These are phyloP conservation scores for Brachionus paranguensis DNA, from an alignment of 1,140 invertebrate species.

Conservation along the genomic window DNA sequence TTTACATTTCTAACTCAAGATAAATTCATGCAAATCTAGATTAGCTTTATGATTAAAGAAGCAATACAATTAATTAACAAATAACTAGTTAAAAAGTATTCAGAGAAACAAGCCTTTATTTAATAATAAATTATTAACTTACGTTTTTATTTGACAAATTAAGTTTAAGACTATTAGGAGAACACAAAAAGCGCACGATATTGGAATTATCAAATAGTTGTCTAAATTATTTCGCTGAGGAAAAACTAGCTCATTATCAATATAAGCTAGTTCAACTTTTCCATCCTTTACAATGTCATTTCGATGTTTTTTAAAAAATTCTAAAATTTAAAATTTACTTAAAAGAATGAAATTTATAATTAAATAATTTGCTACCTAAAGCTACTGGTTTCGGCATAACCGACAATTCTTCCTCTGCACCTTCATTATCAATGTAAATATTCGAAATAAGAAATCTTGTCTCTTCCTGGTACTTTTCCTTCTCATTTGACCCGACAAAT, in stretches of 20 bases:
- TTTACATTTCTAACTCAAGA: neutral
- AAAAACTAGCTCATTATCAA: conserved; percentile 14
- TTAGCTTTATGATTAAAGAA: neutral
- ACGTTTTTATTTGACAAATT: conserved; percentile 28
- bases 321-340: neutral
- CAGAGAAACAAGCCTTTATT: neutral
- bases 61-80: neutral
- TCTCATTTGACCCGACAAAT: neutral
- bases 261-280: conserved; percentile 18
- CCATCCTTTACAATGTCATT: conserved; percentile 6
- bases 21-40: neutral
- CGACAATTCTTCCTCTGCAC: neutral
- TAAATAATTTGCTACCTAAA: neutral
- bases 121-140: neutral
- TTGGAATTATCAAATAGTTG: conserved; percentile 27
- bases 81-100: neutral
- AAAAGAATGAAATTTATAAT: neutral
- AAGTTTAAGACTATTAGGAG: neutral
- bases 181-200: conserved; percentile 20
- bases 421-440: conserved; percentile 15
- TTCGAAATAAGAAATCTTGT: neutral
- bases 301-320: conserved; percentile 15
- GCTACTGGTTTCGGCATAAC: neutral
- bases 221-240: conserved; percentile 21
- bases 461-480: conserved; percentile 17